A percentile compares a stretch with the other conserved stretches of the same genome.
phyloP scores from a whole-genome alignment of 1,140 invertebrate species.

The Listronotus bonariensis region DNA sequence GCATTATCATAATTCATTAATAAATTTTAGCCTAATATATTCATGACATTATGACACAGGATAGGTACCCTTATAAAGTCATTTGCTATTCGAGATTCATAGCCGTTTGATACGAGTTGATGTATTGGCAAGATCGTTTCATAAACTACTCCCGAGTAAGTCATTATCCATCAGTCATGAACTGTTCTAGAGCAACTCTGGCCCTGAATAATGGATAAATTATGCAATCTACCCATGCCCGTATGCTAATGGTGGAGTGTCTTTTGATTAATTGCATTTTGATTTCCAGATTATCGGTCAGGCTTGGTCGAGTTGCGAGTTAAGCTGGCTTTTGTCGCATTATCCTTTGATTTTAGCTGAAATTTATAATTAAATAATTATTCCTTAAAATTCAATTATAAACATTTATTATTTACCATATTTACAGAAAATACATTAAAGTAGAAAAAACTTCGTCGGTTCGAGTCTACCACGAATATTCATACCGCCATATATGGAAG shows the following conservation, averaged over 20 bases:
- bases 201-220: constrained; percentile 52
- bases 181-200: constrained; percentile 30
- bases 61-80: constrained; percentile 36
- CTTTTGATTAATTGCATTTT: constrained; percentile 53
- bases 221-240: constrained; percentile 47
- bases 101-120: constrained; percentile 39
- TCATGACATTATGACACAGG: constrained; percentile 21
- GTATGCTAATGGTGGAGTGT: constrained; percentile 50
- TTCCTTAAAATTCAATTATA: no score
- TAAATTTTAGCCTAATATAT: constrained; percentile 19
- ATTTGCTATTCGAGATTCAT: constrained; percentile 39
- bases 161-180: constrained; percentile 50
- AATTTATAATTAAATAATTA: no score
- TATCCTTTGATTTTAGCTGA: no score
- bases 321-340: constrained; percentile 1
- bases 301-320: constrained; percentile 3
- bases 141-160: constrained; percentile 46
- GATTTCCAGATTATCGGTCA: constrained; percentile 53
- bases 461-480: no score
- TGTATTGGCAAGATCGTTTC: constrained; percentile 43
- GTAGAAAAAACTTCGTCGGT: no score
- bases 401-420: no score
- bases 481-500: no score
- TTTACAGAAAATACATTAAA: no score
- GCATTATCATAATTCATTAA: constrained; percentile 29